Conservation (phyloP, 1,140 invertebrate species). For the Drosophila equinoxialis region DNA sequence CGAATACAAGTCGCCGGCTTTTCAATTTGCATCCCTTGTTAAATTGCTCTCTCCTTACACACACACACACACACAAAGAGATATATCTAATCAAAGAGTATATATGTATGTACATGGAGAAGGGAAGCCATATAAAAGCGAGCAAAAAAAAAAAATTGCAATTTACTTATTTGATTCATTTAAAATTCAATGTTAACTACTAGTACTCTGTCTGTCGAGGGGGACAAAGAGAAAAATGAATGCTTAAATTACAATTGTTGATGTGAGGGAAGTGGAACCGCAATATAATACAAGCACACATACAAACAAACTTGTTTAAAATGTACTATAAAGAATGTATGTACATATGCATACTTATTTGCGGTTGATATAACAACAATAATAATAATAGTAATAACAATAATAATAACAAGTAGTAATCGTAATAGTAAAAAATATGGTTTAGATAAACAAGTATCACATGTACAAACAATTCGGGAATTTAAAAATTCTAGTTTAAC, state of each 20-base stretch:
- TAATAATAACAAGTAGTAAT: neutral
- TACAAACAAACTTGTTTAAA: neutral
- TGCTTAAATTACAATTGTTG: slow-evolving; percentile 46
- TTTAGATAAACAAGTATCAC: neutral
- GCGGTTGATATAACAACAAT: neutral
- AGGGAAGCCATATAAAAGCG: slow-evolving; percentile 57
- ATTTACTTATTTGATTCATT: slow-evolving; percentile 64
- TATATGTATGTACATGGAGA: slow-evolving; percentile 21
- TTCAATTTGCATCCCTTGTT: slow-evolving; percentile 31
- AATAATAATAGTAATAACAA: neutral
- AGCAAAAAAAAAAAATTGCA: slow-evolving; percentile 44
- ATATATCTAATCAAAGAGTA: slow-evolving; percentile 20
- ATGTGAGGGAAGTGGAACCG: slow-evolving; percentile 29
- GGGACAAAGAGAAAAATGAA: slow-evolving; percentile 11
- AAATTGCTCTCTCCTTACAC: slow-evolving; percentile 29
- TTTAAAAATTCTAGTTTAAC: neutral
- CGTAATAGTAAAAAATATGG: neutral
- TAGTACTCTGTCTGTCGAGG: slow-evolving; percentile 27
- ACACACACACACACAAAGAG: neutral
- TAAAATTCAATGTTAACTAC: slow-evolving; percentile 73
- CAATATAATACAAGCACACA: slow-evolving; percentile 2
- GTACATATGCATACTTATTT: neutral
- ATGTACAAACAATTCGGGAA: neutral
- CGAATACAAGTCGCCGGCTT: slow-evolving; percentile 10
- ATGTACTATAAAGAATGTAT: neutral